Conservation (phyloP, 1,140 invertebrate species). For the Drosophila pseudoobscura region DNA sequence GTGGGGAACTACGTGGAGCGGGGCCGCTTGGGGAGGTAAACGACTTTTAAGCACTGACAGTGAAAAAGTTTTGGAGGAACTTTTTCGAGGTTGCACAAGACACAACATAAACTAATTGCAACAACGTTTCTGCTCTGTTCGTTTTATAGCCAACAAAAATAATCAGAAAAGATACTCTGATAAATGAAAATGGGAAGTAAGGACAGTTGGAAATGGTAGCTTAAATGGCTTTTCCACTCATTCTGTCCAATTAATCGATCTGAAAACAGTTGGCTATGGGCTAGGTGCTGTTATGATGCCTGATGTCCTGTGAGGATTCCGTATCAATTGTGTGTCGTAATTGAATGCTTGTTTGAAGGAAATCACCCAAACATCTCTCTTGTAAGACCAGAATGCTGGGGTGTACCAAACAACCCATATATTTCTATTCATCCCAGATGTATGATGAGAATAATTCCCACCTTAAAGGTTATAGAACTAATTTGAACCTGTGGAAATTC, state of each 20-base stretch:
- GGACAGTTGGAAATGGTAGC: conserved; percentile 14
- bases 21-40: conserved; percentile 20
- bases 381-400: too few species aligned
- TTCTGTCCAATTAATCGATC: conserved; percentile 35
- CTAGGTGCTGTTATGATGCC: too few species aligned
- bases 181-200: conserved; percentile 52
- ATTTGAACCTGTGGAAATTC: too few species aligned
- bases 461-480: too few species aligned
- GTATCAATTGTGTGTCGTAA: too few species aligned
- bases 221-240: not conserved
- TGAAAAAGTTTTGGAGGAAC: conserved; percentile 35
- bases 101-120: conserved; percentile 66
- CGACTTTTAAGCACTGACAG: conserved; percentile 44
- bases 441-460: too few species aligned
- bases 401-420: too few species aligned
- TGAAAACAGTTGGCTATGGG: not conserved
- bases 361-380: too few species aligned
- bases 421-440: too few species aligned
- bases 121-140: conserved; percentile 30
- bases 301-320: too few species aligned
- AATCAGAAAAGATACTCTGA: conserved; percentile 49
- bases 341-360: too few species aligned
- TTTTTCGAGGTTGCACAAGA: conserved; percentile 42
- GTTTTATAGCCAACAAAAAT: conserved; percentile 21
- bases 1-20: not conserved